Conservation (phyloP, 2,888 invertebrate genomes). For the Euzetes globulus region DNA sequence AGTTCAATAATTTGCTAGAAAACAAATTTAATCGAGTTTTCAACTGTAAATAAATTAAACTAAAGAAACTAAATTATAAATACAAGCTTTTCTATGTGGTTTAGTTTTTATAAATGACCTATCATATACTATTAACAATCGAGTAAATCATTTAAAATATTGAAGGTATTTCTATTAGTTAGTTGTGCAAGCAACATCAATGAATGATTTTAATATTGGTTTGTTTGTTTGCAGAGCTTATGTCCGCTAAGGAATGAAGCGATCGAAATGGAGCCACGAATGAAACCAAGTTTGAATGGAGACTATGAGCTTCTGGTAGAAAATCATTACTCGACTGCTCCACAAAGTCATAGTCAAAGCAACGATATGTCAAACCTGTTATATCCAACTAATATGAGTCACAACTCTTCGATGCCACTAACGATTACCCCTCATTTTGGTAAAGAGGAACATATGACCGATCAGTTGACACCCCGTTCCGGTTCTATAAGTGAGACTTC, state of each 20-base stretch:
- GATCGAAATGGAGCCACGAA: conserved; percentile 35
- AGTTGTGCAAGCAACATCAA: no score
- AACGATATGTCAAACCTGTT: background rate
- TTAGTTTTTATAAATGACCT: no score
- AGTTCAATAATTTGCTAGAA: no score
- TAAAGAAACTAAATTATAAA: no score
- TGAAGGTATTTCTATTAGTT: no score
- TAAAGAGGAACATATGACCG: background rate
- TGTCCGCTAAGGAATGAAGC: conserved; percentile 21
- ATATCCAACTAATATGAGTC: background rate
- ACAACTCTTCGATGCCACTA: conserved; percentile 3
- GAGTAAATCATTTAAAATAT: no score
- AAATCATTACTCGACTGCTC: conserved; percentile 25
- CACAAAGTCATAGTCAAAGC: conserved; percentile 24
- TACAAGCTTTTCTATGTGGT: no score
- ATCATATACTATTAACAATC: no score
- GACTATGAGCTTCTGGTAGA: conserved; percentile 38
- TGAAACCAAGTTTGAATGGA: conserved; percentile 28
- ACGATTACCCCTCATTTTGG: conserved; percentile 10
- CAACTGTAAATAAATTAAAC: no score
- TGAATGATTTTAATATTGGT: background rate
- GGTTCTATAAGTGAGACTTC: conserved; percentile 41
- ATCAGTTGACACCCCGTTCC: conserved; percentile 39
- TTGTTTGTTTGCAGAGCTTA: background rate
- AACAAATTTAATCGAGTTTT: no score